These are phyloP conservation scores for Trimorus sp. DNA, from an alignment of 2,888 invertebrate genomes.

Conservation along the genomic window DNA sequence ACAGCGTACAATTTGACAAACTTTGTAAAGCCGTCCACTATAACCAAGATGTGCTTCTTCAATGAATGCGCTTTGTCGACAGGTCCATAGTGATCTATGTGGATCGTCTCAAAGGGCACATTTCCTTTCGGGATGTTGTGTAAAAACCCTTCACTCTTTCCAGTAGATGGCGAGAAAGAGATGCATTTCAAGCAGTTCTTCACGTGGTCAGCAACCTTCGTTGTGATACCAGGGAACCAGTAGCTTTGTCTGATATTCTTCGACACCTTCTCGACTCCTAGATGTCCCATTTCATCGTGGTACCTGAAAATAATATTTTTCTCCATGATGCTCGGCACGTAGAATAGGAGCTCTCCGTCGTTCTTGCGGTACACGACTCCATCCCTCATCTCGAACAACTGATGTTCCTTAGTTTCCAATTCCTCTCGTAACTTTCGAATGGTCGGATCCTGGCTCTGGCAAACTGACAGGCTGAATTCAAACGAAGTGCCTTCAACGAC, in stretches of 20 bases:
- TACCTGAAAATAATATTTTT: too few relatives aligned
- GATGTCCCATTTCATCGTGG: constrained; percentile 36
- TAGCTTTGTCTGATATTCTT: constrained; percentile 34
- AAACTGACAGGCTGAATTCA: too few relatives aligned
- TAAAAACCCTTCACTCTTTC: constrained; percentile 58
- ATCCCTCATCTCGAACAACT: too few relatives aligned
- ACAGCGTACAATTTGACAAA: constrained; percentile 51
- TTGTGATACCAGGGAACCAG: constrained; percentile 19
- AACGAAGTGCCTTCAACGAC: too few relatives aligned
- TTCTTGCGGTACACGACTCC: too few relatives aligned
- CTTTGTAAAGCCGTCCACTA: constrained; percentile 26
- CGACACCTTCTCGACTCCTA: constrained; percentile 59
- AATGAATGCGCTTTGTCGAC: not conserved
- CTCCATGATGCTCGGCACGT: too few relatives aligned
- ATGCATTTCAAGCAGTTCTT: constrained; percentile 66
- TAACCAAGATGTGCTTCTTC: not conserved
- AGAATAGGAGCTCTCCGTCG: too few relatives aligned
- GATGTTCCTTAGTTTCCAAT: too few relatives aligned
- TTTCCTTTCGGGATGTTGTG: constrained; percentile 60
- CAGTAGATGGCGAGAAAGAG: constrained; percentile 41
- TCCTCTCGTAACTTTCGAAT: too few relatives aligned
- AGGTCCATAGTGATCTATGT: not conserved
- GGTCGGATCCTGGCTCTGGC: too few relatives aligned
- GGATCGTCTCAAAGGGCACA: not conserved
- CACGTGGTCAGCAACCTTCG: constrained; percentile 26